Evolutionary conservation across 2,797 vertebrate species (phyloP).

Genomic region (Myotis daubentonii): DNA sequence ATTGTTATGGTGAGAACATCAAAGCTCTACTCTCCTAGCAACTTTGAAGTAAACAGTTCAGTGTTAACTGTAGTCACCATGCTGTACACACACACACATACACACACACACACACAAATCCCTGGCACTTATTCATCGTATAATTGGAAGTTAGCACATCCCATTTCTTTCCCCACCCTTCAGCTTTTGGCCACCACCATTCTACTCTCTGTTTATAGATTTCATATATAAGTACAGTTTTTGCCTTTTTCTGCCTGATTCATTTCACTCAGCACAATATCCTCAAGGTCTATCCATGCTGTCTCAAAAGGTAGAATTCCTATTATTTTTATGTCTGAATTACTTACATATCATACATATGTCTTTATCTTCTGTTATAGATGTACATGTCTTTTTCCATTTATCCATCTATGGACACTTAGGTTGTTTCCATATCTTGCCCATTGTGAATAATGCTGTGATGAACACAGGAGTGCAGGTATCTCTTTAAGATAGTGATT

Average conservation of each 20-base stretch:
- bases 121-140: not conserved
- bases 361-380: not conserved
- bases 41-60: not conserved
- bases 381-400: not conserved
- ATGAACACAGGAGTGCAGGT: not conserved
- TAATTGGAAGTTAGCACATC: not conserved
- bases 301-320: not conserved
- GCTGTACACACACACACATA: too few species aligned
- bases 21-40: not conserved
- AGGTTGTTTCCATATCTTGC: not conserved
- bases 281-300: not conserved
- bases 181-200: not conserved
- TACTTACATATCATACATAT: not conserved
- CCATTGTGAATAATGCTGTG: not conserved
- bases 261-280: not conserved
- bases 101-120: too few species aligned
- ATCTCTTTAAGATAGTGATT: not conserved
- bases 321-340: not conserved
- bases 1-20: not conserved
- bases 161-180: not conserved
- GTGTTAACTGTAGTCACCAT: not conserved
- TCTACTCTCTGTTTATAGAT: not conserved
- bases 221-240: not conserved
- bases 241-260: not conserved
- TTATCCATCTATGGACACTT: not conserved